phyloP scores from a whole-genome alignment of 2,888 invertebrate species.

The Rosalia funebris region DNA sequence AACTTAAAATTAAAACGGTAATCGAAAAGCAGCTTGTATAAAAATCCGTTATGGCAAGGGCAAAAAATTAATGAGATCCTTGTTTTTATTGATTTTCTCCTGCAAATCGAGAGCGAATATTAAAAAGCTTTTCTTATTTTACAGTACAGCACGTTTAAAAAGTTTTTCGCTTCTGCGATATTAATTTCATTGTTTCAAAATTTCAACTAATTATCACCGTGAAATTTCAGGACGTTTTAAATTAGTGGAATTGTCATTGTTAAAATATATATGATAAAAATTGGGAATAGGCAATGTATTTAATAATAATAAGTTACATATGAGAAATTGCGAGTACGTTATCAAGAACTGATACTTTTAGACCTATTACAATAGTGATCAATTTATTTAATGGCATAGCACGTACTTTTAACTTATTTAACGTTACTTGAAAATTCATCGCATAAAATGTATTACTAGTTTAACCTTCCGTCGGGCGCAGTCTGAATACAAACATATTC shows the following conservation, averaged over 20 bases:
- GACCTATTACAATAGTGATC: no score
- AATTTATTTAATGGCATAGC: no score
- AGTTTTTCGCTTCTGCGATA: constrained; percentile 45
- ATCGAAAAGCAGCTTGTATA: constrained; percentile 54
- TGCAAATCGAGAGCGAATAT: constrained; percentile 58
- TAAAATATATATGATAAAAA: no score
- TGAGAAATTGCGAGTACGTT: no score
- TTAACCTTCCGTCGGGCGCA: no score
- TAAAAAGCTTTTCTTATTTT: constrained; percentile 59
- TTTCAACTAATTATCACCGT: constrained; percentile 9
- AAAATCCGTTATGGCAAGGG: constrained; percentile 44
- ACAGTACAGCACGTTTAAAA: constrained; percentile 45
- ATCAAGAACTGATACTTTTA: no score
- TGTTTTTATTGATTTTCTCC: constrained; percentile 59
- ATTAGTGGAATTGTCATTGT: not conserved
- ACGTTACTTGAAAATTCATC: no score
- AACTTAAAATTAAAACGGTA: constrained; percentile 57
- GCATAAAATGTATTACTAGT: no score
- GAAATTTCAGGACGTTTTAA: not conserved
- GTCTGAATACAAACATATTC: no score
- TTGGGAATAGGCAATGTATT: no score
- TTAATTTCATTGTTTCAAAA: constrained; percentile 30
- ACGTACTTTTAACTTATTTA: no score
- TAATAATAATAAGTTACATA: no score
- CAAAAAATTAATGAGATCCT: constrained; percentile 61